Base-by-base conservation (phyloP, 2,113 vertebrate species). In the Pontoporia blainvillei region DNA sequence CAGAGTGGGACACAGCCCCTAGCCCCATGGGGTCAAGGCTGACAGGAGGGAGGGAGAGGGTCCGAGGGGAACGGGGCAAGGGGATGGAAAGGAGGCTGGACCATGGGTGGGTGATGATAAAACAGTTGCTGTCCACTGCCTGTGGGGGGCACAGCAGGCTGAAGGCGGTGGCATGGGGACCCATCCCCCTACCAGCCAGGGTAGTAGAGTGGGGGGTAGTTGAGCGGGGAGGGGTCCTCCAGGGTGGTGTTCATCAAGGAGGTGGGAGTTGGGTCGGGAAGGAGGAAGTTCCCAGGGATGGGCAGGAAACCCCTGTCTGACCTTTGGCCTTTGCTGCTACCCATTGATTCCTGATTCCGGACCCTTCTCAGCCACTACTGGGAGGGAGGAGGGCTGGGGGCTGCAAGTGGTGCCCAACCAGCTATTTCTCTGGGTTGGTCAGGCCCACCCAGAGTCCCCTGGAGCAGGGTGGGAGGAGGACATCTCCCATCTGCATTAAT, bases 211-310 rank as follows among this genome's bases (percentile, higher is more conserved):
- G 3, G 79, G 86, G 89, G 84, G 36, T 27, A 8, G 27, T 23
- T 20, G 49, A 18, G 69, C 0, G 13, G 57, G 91, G 41, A 87
- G 54, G 82, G 93, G 83, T 66, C 82, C 71, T 61, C 39, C 62
- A 79, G 81, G 75, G 62, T 54, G 73, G 41, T 41, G 82, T 62
- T 54, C 86, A 27, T 72, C 41, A 36, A 62, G 54, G 54, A 79
- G 69, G 79, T 46, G 13, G 31, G 17, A n/a, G 72, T 52, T 15
- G 75, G 72, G 41, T 4, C 0, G 8, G 76, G 69, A 91, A 81
- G 88, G 82, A 97, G 97, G 97, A 97, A 91, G 93, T 96, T 97
- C 97, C 88, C 97, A 97, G 97, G 64, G 76, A 89, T 27, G 44
- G 92, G 78, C 97, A 97, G 97, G 97, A 98, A 98, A 94, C 72